phyloP scores from a whole-genome alignment of 2,113 vertebrate genomes.

The Spilogale gracilis region DNA sequence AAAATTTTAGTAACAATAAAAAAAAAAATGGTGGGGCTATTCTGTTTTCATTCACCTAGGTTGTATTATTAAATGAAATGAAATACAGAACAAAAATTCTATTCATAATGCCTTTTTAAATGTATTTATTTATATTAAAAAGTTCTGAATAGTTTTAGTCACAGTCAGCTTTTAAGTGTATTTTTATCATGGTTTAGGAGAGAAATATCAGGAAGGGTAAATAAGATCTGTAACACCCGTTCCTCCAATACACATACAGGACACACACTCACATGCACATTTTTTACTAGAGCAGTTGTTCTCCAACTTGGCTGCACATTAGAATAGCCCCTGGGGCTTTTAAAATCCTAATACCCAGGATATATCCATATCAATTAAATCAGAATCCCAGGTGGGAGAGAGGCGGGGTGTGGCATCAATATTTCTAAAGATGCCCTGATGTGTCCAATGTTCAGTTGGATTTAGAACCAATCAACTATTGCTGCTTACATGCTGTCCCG shows the following conservation, averaged over 20 bases:
- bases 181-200: background rate
- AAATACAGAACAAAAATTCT: background rate
- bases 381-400: background rate
- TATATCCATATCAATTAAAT: background rate
- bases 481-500: background rate
- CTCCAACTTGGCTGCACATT: background rate
- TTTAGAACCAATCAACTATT: background rate
- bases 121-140: constrained; percentile 31
- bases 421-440: background rate
- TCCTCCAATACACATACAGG: background rate
- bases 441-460: background rate
- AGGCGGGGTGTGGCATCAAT: background rate
- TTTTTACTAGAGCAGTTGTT: background rate
- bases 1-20: too few relatives aligned
- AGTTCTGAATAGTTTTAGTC: background rate
- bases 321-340: background rate
- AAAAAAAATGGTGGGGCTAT: background rate
- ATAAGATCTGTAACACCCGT: background rate
- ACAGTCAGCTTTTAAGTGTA: background rate
- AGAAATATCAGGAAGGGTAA: constrained; percentile 1
- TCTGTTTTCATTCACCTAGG: background rate
- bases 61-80: background rate
- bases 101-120: constrained; percentile 25
- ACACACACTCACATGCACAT: background rate
- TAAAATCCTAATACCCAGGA: background rate